phyloP scores from a whole-genome alignment of 1,140 invertebrate species.

The Lutraria rhynchaena region DNA sequence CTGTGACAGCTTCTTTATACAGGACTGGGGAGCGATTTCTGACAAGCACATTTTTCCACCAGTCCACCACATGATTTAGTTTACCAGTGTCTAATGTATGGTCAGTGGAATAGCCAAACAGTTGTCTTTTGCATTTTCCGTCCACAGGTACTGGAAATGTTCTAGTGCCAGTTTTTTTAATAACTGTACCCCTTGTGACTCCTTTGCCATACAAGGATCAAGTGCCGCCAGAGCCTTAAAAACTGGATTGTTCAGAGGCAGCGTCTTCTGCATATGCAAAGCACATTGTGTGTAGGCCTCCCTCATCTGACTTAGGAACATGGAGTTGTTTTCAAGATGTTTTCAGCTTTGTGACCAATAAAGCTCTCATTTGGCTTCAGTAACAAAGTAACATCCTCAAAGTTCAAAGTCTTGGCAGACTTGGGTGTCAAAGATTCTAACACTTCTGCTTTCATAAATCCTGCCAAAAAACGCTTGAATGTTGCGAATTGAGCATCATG shows the following conservation, averaged over 20 bases:
- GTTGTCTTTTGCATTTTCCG: slow-evolving; percentile 29
- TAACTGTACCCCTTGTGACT: slow-evolving; percentile 16
- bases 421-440: not conserved
- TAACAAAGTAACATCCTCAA: not conserved
- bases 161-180: not conserved
- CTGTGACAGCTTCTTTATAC: slow-evolving; percentile 40
- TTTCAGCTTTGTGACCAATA: not conserved
- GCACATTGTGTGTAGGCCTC: slow-evolving; percentile 39
- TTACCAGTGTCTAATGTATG: not conserved
- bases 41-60: slow-evolving; percentile 41
- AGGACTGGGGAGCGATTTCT: slow-evolving; percentile 49
- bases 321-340: not conserved
- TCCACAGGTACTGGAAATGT: slow-evolving; percentile 34
- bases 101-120: slow-evolving; percentile 20
- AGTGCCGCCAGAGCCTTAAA: slow-evolving; percentile 27
- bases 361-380: slow-evolving; percentile 10
- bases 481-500: not conserved
- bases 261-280: slow-evolving; percentile 32
- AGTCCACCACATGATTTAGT: slow-evolving; percentile 23
- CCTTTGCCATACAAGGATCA: not conserved
- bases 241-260: slow-evolving; percentile 39
- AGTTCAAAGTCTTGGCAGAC: not conserved
- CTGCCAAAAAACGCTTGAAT: slow-evolving; percentile 4
- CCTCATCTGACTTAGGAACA: not conserved
- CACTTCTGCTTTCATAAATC: slow-evolving; percentile 8